These are phyloP conservation scores for Petroica traversi DNA, from an alignment of 2,113 vertebrate genomes.

Conservation along the genomic window DNA sequence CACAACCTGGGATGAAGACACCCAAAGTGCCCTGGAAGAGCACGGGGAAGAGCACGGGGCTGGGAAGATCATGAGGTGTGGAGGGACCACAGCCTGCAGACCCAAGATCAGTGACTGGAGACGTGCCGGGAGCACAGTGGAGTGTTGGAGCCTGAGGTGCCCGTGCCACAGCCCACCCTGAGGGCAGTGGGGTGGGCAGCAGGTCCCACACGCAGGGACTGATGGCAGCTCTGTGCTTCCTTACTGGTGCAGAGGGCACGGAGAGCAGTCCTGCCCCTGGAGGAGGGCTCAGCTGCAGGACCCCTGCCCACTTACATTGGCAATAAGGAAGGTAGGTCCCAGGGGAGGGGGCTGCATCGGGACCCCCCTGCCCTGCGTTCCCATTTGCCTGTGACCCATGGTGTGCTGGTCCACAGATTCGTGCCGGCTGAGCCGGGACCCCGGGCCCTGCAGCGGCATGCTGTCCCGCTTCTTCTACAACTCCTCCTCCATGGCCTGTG, in stretches of 20 bases:
- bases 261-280: constrained; percentile 61
- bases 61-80: neutral
- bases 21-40: neutral
- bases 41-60: neutral
- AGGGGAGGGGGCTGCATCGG: fast-evolving
- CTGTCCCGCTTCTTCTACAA: constrained; percentile 83
- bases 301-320: neutral
- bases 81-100: neutral
- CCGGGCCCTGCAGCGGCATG: constrained; percentile 87
- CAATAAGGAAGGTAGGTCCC: constrained; percentile 72
- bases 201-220: neutral
- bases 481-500: constrained; percentile 83
- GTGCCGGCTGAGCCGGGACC: constrained; percentile 71
- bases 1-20: neutral
- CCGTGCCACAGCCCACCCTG: neutral
- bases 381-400: fast-evolving
- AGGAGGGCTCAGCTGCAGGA: constrained; percentile 74
- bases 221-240: neutral
- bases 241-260: constrained; percentile 63
- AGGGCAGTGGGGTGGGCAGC: neutral
- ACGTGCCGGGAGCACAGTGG: neutral
- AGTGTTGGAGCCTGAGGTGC: neutral
- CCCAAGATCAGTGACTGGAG: neutral
- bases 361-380: fast-evolving
- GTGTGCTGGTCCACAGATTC: constrained; percentile 56